Evolutionary conservation across 2,797 vertebrate genomes (phyloP).

Genomic region (Danionella dracula): DNA sequence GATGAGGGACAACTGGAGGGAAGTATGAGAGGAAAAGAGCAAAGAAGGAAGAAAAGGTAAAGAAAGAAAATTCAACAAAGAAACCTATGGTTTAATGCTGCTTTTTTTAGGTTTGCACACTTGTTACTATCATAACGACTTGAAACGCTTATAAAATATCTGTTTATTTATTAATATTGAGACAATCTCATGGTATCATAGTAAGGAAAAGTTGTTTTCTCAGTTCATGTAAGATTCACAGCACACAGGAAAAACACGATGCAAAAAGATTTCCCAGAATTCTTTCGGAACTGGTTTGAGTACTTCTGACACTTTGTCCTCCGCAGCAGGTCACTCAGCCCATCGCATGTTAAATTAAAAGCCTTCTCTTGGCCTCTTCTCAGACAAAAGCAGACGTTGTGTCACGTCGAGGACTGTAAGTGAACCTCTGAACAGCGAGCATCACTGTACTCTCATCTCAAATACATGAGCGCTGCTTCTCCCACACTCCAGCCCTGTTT

Average conservation of each 20-base stretch:
- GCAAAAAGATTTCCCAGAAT: neutral
- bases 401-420: neutral
- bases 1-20: no score
- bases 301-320: neutral
- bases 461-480: slow-evolving; percentile 52
- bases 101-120: no score
- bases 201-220: neutral
- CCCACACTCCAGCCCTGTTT: neutral
- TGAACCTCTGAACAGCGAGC: slow-evolving; percentile 42
- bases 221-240: neutral
- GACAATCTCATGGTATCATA: no score
- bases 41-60: no score
- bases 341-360: neutral
- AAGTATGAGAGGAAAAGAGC: no score
- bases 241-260: neutral
- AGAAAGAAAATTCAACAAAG: no score
- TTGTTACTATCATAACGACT: no score
- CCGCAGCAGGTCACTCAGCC: neutral
- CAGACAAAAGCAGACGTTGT: neutral
- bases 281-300: neutral
- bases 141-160: no score
- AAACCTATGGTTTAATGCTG: no score
- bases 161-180: no score
- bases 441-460: slow-evolving; percentile 62
- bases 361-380: neutral